Conservation (phyloP, 1,140 invertebrate genomes). For the Venturia canescens region DNA sequence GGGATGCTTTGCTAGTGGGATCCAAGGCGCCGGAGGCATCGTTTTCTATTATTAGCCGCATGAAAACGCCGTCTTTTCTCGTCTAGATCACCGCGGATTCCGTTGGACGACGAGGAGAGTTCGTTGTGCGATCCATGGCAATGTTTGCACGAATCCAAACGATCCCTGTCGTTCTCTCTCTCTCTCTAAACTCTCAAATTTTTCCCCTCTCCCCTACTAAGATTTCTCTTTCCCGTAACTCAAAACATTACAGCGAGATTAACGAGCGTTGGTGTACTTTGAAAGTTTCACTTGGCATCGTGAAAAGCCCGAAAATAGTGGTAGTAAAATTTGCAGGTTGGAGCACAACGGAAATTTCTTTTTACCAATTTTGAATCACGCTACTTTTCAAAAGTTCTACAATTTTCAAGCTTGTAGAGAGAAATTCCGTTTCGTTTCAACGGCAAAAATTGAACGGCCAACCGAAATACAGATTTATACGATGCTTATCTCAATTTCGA, state of each 20-base stretch:
- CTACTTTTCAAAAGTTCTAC: too few relatives aligned
- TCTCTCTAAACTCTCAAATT: too few relatives aligned
- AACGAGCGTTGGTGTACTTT: slow-evolving; percentile 4
- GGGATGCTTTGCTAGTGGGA: slow-evolving; percentile 40
- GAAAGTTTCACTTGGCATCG: not conserved
- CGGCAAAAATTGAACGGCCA: not conserved
- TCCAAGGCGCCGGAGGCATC: slow-evolving; percentile 58
- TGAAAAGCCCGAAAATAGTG: not conserved
- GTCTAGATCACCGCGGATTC: slow-evolving; percentile 60
- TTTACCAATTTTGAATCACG: too few relatives aligned
- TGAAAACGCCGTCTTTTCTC: slow-evolving; percentile 61
- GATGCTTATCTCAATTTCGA: not conserved
- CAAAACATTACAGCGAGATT: not conserved
- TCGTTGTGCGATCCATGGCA: slow-evolving; percentile 36
- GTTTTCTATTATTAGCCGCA: slow-evolving; percentile 67
- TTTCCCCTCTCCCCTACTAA: not conserved
- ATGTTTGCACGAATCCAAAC: slow-evolving; percentile 20
- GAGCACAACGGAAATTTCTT: too few relatives aligned
- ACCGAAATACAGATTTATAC: not conserved
- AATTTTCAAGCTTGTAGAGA: too few relatives aligned
- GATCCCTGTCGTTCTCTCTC: not conserved
- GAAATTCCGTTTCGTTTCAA: not conserved
- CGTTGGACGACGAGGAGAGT: slow-evolving; percentile 42
- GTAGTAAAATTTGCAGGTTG: too few relatives aligned
- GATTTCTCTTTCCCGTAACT: not conserved